Evolutionary conservation across 2,797 vertebrate genomes (phyloP), one percentile per base, ranked within the genome.

Genomic region (Cossypha caffra): DNA sequence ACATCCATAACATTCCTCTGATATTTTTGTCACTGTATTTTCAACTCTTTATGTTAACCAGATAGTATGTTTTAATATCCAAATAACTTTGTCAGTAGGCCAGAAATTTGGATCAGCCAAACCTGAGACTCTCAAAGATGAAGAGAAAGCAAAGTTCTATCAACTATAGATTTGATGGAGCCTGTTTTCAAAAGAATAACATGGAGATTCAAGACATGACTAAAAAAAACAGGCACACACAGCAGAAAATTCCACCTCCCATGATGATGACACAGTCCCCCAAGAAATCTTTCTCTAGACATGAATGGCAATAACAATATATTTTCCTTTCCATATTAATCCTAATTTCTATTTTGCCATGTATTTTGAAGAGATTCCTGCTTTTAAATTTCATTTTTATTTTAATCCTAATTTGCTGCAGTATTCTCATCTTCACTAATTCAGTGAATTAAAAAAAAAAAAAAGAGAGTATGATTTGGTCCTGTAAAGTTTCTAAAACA

Each of bases 171-270:
- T 37, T 52, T 74, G 11, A 54, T 14, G 64, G 7, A 35, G 12
- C 13, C 25, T 64, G 4, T 35, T 87, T 68, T 61, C 35, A 75
- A 64, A 64, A 16, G 11, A 77, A 43, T 83, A 55, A 45, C 5
- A 58, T 26, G 4, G 42, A 61, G 7, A 35, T 35, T 87, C 16
- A 59, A 43, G 8, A 82, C 26, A 0, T 38, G 11, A 54, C 14
- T 74, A 43, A 69, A 69, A 54, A 63, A 17, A 10, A 5, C 14
- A 78, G 45, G 16, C 3, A 11, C 7, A 40, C 54, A 50, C 1
- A 45, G n/a, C n/a, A 74, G 20, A 58, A 86, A 66, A 11, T 7
- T 10, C 4, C 16, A 47, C 7, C 0, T 0, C 7, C 2, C 4
- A 3, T 33, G 24, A 54, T 20, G 28, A 59, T 48, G 24, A 58